A percentile compares a stretch with the other conserved stretches of the same genome.
Evolutionary conservation across 2,888 invertebrate species (phyloP).

Genomic region (Allophyes oxyacanthae): DNA sequence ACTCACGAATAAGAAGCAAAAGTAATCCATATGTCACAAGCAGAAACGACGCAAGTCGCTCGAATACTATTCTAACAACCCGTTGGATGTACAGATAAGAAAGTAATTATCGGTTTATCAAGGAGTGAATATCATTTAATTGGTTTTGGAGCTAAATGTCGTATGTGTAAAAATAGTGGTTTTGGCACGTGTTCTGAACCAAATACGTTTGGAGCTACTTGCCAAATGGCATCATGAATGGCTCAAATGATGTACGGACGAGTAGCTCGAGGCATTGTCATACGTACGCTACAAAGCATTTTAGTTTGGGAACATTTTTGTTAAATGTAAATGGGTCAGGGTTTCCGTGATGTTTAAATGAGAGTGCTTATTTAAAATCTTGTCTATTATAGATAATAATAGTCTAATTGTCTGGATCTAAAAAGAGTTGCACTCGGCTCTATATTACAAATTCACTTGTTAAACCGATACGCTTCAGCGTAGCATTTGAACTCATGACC

Average conservation of each 20-base stretch:
- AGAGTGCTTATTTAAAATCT: background rate
- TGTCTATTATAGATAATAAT: too few species aligned
- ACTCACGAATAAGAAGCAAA: constrained; percentile 67
- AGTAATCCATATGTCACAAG: constrained; percentile 62
- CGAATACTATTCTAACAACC: constrained; percentile 50
- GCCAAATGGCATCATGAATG: constrained; percentile 71
- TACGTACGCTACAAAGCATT: constrained; percentile 40
- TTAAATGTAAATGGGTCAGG: constrained; percentile 31
- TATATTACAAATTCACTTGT: too few species aligned
- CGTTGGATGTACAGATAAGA: constrained; percentile 50
- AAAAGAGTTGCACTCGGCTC: too few species aligned
- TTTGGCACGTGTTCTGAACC: constrained; percentile 63
- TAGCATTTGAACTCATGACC: too few species aligned
- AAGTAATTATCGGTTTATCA: constrained; percentile 51
- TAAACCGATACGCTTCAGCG: too few species aligned
- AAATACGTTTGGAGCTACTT: constrained; percentile 62
- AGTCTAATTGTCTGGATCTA: too few species aligned
- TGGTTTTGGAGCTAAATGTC: constrained; percentile 53
- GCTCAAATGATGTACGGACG: constrained; percentile 40
- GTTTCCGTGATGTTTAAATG: constrained; percentile 7
- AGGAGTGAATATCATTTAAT: constrained; percentile 45
- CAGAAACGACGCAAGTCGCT: constrained; percentile 57
- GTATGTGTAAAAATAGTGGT: constrained; percentile 65
- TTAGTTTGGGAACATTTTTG: constrained; percentile 12
- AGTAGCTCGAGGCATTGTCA: constrained; percentile 46